Evolutionary conservation across 2,888 invertebrate species (phyloP).

Genomic region (Octodonta nipae): DNA sequence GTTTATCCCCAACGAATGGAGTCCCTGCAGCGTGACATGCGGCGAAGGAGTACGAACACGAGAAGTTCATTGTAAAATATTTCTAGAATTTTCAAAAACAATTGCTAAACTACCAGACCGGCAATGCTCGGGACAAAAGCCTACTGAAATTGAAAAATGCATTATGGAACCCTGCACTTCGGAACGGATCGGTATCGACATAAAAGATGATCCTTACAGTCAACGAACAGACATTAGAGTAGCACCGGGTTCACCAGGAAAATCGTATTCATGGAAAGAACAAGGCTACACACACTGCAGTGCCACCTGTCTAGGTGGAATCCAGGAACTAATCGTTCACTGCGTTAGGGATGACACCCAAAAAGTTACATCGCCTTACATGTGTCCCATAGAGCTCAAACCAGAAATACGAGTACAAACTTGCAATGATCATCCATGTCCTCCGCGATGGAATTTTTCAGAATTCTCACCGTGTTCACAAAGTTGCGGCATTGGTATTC

Average conservation of each 20-base stretch:
- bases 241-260: constrained; percentile 42
- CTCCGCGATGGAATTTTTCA: constrained; percentile 83
- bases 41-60: constrained; percentile 79
- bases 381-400: constrained; percentile 75
- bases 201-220: constrained; percentile 39
- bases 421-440: constrained; percentile 82
- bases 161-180: constrained; percentile 57
- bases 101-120: constrained; percentile 77
- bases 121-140: constrained; percentile 77
- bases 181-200: constrained; percentile 31
- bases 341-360: constrained; percentile 79
- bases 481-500: constrained; percentile 87
- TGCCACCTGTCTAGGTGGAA: constrained; percentile 65
- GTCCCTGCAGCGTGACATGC: constrained; percentile 73
- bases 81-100: constrained; percentile 79
- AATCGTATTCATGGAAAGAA: constrained; percentile 79
- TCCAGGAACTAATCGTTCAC: constrained; percentile 74
- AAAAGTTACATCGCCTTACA: constrained; percentile 72
- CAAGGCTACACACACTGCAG: constrained; percentile 87
- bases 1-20: constrained; percentile 86
- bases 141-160: constrained; percentile 68
- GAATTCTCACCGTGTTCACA: constrained; percentile 83
- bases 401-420: constrained; percentile 66
- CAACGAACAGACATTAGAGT: constrained; percentile 22
- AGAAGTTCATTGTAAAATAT: constrained; percentile 87